These are phyloP conservation scores for Catharus ustulatus DNA, from an alignment of 2,797 vertebrate genomes.

Conservation along the genomic window DNA sequence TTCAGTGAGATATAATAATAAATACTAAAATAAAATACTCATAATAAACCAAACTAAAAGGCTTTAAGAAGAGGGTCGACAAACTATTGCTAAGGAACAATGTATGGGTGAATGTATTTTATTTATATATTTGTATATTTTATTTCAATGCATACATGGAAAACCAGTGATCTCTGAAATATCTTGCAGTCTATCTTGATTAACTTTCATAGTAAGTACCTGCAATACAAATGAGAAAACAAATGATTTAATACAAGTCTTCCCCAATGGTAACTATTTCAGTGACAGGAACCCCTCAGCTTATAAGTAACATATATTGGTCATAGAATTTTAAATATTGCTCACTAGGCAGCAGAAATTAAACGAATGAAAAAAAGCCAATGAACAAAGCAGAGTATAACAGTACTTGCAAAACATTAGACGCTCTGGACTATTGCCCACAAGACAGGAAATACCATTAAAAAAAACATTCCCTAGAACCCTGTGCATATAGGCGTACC, in stretches of 20 bases:
- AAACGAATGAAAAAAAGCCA: not conserved
- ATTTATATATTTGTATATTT: not conserved
- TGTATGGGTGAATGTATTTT: not conserved
- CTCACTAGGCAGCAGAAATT: not conserved
- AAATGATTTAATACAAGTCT: not conserved
- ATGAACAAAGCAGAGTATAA: not conserved
- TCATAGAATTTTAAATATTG: not conserved
- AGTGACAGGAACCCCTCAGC: not conserved
- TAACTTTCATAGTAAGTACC: not conserved
- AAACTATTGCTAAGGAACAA: not conserved
- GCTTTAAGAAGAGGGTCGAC: not conserved
- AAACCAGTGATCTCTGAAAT: not conserved
- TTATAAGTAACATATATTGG: not conserved
- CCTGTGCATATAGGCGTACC: not conserved
- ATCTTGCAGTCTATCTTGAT: not conserved
- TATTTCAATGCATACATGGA: not conserved
- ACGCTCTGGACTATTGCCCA: not conserved
- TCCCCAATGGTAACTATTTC: not conserved
- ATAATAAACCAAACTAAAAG: not conserved
- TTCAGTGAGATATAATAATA: not conserved
- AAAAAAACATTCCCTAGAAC: not conserved
- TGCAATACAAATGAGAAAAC: not conserved
- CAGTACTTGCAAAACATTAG: not conserved
- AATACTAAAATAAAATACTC: not conserved
- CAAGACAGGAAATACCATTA: not conserved